phyloP scores from a whole-genome alignment of 2,113 vertebrate species.

The Esox niger region DNA sequence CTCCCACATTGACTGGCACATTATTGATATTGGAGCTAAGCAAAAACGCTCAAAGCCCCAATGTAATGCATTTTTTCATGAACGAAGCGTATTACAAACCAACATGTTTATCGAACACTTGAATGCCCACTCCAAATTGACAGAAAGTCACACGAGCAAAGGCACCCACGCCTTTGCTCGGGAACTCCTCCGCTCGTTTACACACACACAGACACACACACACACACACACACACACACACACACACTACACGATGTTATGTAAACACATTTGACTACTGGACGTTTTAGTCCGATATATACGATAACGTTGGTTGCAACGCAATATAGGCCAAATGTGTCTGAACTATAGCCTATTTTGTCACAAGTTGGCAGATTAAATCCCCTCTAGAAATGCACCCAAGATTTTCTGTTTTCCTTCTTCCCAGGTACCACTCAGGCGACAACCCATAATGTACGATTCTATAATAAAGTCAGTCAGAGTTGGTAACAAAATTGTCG shows the following conservation, averaged over 20 bases:
- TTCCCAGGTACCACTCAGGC: too few relatives aligned
- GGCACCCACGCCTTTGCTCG: neutral
- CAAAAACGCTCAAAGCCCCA: neutral
- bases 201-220: conserved; percentile 1
- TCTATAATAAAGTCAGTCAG: too few relatives aligned
- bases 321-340: too few relatives aligned
- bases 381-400: too few relatives aligned
- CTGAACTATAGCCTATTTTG: too few relatives aligned
- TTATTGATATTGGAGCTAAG: neutral
- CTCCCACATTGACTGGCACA: too few relatives aligned
- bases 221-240: conserved; percentile 11
- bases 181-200: neutral
- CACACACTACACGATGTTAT: neutral
- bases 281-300: too few relatives aligned
- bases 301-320: too few relatives aligned
- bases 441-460: too few relatives aligned
- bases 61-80: neutral
- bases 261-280: conserved; percentile 20
- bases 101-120: neutral
- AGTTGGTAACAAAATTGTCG: too few relatives aligned
- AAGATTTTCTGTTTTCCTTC: too few relatives aligned
- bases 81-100: neutral
- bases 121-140: neutral
- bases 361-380: too few relatives aligned
- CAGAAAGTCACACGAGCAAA: neutral